Evolutionary conservation across 2,113 vertebrate species (phyloP).

Genomic region (Smithornis capensis): DNA sequence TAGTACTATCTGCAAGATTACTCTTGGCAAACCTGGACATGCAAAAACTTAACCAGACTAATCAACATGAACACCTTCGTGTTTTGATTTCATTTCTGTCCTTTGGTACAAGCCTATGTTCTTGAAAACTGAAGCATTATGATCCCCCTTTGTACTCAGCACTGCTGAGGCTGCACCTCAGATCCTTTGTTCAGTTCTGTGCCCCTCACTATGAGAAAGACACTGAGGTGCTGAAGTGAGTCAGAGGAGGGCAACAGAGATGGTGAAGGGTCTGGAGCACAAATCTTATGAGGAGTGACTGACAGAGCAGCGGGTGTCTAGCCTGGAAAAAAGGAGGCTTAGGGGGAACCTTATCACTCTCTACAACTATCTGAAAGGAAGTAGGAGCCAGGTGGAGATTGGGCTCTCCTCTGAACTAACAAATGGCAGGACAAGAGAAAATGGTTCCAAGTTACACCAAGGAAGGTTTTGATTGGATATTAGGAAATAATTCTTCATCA

Average conservation of each 20-base stretch:
- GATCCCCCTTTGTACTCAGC: not conserved
- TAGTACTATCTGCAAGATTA: not conserved
- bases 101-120: not conserved
- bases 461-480: not conserved
- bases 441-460: not conserved
- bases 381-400: rapidly evolving
- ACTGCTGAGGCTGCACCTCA: rapidly evolving
- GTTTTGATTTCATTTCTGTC: not conserved
- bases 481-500: not conserved
- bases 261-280: not conserved
- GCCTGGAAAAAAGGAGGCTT: not conserved
- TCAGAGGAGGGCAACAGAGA: not conserved
- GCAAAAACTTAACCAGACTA: not conserved
- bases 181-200: not conserved
- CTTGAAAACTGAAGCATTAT: not conserved
- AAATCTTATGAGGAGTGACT: not conserved
- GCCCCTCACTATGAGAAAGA: not conserved
- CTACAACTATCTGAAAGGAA: not conserved
- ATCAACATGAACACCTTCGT: not conserved
- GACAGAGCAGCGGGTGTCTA: not conserved
- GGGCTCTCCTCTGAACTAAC: not conserved
- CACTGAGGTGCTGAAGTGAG: not conserved
- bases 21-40: not conserved
- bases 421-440: not conserved
- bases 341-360: not conserved